phyloP scores from a whole-genome alignment of 2,113 vertebrate genomes.

The Entelurus aequoreus region DNA sequence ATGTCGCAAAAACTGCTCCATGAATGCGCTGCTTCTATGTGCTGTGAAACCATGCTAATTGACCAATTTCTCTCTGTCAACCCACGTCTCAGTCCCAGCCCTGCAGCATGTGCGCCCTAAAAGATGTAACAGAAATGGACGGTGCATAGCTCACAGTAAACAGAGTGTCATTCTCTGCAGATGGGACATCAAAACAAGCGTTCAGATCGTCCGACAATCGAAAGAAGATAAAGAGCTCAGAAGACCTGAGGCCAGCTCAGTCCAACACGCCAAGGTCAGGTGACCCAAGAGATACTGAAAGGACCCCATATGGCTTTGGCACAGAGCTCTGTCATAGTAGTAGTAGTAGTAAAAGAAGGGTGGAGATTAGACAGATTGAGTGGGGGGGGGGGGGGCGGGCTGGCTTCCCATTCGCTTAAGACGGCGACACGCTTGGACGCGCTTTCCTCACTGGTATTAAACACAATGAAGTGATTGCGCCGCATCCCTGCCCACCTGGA shows the following conservation, averaged over 20 bases:
- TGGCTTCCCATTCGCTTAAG: slow-evolving; percentile 40
- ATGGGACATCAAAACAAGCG: slow-evolving; percentile 31
- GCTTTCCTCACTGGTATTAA: slow-evolving; percentile 54
- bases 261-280: slow-evolving; percentile 26
- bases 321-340: slow-evolving; percentile 17
- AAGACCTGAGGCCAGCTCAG: slow-evolving; percentile 13
- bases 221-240: slow-evolving; percentile 50
- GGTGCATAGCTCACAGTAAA: neutral
- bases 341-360: slow-evolving; percentile 10
- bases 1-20: neutral
- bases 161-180: slow-evolving; percentile 21
- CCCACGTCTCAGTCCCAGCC: neutral
- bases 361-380: slow-evolving; percentile 47
- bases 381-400: slow-evolving; percentile 24
- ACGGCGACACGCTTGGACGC: slow-evolving; percentile 47
- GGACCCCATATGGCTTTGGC: slow-evolving; percentile 15
- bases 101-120: no score
- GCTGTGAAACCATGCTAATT: neutral
- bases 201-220: slow-evolving; percentile 22
- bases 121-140: neutral
- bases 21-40: neutral
- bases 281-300: slow-evolving; percentile 15
- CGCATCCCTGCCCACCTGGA: slow-evolving; percentile 44
- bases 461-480: slow-evolving; percentile 49
- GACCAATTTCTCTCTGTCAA: neutral